These are phyloP conservation scores for Phallusia fumigata DNA, from an alignment of 23 tunicate genomes.

Conservation along the genomic window DNA sequence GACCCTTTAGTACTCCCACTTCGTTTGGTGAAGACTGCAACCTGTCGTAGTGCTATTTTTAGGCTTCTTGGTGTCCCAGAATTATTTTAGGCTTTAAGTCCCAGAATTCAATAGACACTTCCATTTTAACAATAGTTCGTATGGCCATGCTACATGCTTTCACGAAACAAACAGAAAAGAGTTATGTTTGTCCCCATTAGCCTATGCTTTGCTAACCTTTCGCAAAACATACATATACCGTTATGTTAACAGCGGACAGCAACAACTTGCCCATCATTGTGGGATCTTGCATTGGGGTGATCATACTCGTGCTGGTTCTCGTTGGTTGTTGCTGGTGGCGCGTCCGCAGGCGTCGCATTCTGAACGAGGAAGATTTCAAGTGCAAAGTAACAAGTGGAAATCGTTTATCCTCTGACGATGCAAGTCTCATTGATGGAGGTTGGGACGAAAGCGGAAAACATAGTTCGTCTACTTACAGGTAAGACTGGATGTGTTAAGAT, in stretches of 20 bases:
- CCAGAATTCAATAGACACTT: too few relatives aligned
- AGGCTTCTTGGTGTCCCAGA: too few relatives aligned
- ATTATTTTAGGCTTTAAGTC: too few relatives aligned
- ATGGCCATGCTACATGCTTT: too few relatives aligned
- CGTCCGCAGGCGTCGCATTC: conserved; percentile 8
- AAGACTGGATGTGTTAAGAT: not conserved
- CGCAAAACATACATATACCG: not conserved
- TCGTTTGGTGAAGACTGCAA: too few relatives aligned
- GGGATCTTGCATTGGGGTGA: conserved; percentile 5
- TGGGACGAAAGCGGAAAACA: conserved; percentile 89
- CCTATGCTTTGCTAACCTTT: too few relatives aligned
- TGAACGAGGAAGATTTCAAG: conserved; percentile 38
- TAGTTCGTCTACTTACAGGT: conserved; percentile 81
- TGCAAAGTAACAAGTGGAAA: conserved; percentile 49
- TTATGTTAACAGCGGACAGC: not conserved
- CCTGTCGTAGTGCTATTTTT: too few relatives aligned
- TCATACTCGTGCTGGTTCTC: conserved; percentile 14
- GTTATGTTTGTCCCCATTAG: too few relatives aligned
- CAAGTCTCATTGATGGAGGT: conserved; percentile 67
- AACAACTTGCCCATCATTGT: not conserved
- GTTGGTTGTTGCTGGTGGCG: conserved; percentile 12
- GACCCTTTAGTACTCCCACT: too few relatives aligned
- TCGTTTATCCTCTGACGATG: conserved; percentile 67
- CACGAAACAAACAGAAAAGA: too few relatives aligned
- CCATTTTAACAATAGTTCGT: too few relatives aligned